Evolutionary conservation across 2,113 vertebrate species (phyloP).

Genomic region (Tapirus terrestris): DNA sequence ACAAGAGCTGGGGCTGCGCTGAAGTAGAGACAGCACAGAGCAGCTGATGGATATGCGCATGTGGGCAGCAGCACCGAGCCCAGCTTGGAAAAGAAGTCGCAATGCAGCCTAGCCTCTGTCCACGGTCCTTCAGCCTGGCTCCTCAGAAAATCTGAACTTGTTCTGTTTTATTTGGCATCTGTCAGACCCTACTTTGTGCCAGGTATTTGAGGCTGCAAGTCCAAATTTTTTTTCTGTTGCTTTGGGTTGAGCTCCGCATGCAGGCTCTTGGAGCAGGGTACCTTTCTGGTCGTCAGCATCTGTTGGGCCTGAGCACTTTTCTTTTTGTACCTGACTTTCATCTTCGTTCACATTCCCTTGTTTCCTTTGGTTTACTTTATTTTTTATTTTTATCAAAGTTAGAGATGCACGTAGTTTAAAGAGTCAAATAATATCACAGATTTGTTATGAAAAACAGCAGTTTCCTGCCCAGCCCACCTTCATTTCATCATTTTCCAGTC

Average conservation of each 20-base stretch:
- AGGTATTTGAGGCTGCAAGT: background rate
- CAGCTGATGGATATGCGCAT: too few relatives aligned
- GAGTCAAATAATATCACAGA: background rate
- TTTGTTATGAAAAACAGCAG: constrained; percentile 34
- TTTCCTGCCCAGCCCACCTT: background rate
- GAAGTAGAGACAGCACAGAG: background rate
- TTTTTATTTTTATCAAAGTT: constrained; percentile 10
- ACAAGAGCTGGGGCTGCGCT: background rate
- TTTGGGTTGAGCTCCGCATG: background rate
- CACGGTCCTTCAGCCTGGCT: background rate
- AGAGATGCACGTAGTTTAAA: background rate
- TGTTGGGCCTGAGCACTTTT: background rate
- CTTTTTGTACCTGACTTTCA: background rate
- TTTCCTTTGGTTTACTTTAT: constrained; percentile 12
- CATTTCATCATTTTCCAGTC: constrained; percentile 21
- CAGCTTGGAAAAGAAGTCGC: background rate
- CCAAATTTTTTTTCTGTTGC: background rate
- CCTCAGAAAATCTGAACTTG: background rate
- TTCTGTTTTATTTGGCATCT: background rate
- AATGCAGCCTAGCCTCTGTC: background rate
- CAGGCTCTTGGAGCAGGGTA: background rate
- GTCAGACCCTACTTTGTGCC: background rate
- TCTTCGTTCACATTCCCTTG: background rate
- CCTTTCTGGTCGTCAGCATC: background rate
- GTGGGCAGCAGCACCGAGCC: background rate